These are phyloP conservation scores for Cyclargus thomasi DNA, from an alignment of 1,140 invertebrate species.

Conservation along the genomic window DNA sequence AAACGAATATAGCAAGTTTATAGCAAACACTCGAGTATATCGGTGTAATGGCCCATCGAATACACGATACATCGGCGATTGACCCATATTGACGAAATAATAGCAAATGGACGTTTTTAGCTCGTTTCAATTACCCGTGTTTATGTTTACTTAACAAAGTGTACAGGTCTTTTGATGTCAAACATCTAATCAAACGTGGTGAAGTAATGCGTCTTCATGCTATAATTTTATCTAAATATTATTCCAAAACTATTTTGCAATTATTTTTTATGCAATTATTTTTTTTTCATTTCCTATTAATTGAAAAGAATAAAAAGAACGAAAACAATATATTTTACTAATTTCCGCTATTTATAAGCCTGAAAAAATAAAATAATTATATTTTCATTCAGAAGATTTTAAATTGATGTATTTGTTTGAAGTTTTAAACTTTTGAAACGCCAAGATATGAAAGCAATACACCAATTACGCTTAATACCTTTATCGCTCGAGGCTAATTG, in stretches of 20 bases:
- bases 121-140: not conserved
- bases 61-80: not conserved
- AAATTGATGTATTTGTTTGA: not conserved
- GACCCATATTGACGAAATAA: not conserved
- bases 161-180: not conserved
- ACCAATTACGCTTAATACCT: not conserved
- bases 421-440: not conserved
- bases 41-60: not conserved
- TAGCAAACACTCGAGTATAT: not conserved
- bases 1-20: not conserved
- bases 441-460: not conserved
- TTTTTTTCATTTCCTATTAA: too few relatives aligned
- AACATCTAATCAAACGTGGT: not conserved
- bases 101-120: not conserved
- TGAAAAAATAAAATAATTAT: too few relatives aligned
- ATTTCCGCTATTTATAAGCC: too few relatives aligned
- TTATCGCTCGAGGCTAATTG: not conserved
- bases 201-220: not conserved
- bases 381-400: too few relatives aligned
- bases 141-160: not conserved
- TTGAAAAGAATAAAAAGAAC: too few relatives aligned
- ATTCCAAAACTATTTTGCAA: too few relatives aligned
- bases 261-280: too few relatives aligned
- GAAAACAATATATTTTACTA: too few relatives aligned
- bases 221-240: not conserved